These are phyloP conservation scores for Vombatus ursinus DNA, from an alignment of 2,113 vertebrate genomes.

Conservation along the genomic window DNA sequence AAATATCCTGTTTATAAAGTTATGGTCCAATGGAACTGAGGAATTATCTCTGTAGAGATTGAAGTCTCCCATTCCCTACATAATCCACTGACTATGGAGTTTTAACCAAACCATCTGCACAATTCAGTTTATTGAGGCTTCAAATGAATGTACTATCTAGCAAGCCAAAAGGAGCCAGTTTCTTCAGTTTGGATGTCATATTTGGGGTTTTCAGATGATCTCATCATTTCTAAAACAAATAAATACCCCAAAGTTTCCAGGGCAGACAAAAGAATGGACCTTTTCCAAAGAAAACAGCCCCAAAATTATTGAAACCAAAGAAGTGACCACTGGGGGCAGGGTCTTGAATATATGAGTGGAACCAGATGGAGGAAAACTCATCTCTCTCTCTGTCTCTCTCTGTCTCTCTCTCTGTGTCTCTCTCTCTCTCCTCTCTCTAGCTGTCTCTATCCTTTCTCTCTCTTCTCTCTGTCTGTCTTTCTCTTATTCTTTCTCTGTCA, in stretches of 20 bases:
- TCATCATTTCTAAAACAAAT: constrained; percentile 34
- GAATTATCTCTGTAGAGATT: background rate
- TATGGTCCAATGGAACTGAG: constrained; percentile 27
- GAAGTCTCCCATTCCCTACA: background rate
- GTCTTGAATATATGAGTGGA: constrained; percentile 27
- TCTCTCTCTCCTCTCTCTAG: background rate
- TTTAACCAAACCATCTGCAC: background rate
- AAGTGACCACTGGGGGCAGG: background rate
- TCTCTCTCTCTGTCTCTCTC: background rate
- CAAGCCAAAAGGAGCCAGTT: background rate
- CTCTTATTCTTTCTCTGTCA: background rate
- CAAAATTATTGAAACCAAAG: constrained; percentile 44
- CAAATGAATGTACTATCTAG: background rate
- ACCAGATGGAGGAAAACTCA: constrained; percentile 47
- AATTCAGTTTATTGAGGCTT: background rate
- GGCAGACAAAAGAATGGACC: constrained; percentile 16
- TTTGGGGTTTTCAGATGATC: constrained; percentile 52
- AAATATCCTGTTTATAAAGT: background rate
- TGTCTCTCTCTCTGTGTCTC: no score
- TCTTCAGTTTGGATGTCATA: background rate
- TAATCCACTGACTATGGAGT: background rate
- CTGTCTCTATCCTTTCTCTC: background rate
- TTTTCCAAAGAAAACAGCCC: background rate
- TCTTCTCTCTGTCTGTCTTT: background rate
- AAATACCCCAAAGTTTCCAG: constrained; percentile 56